Evolutionary conservation across 2,797 vertebrate genomes (phyloP).

Genomic region (Hirundo rustica): DNA sequence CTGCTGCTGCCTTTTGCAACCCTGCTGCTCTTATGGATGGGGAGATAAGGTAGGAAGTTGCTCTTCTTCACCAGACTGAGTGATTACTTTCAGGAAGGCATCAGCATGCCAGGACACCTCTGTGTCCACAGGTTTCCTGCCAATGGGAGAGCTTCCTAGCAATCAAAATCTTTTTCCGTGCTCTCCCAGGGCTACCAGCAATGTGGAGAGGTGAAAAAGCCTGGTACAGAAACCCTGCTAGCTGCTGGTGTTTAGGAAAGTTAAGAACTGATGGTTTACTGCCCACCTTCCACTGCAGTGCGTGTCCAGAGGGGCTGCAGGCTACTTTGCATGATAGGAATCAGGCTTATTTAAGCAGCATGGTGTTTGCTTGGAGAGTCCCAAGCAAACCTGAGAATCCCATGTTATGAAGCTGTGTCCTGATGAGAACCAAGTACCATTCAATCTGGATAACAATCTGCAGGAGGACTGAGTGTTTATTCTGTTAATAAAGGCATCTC

Average conservation of each 20-base stretch:
- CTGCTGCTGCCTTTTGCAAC: not conserved
- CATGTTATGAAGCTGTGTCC: not conserved
- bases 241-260: not conserved
- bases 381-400: not conserved
- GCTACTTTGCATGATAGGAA: not conserved
- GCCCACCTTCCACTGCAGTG: not conserved
- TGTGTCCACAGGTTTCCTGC: not conserved
- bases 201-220: not conserved
- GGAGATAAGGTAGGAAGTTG: slow-evolving; percentile 14
- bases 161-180: not conserved
- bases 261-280: not conserved
- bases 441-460: slow-evolving; percentile 16
- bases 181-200: not conserved
- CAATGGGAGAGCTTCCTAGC: not conserved
- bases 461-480: not conserved
- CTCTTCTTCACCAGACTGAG: slow-evolving; percentile 53
- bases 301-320: not conserved
- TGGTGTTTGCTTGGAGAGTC: slow-evolving; percentile 30
- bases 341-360: not conserved
- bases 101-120: not conserved
- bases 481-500: slow-evolving; percentile 31
- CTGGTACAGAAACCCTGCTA: not conserved
- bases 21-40: not conserved
- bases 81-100: slow-evolving; percentile 30
- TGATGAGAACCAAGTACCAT: slow-evolving; percentile 26